Conservation (phyloP, 2,888 invertebrate species). For the Nymphalis urticae region DNA sequence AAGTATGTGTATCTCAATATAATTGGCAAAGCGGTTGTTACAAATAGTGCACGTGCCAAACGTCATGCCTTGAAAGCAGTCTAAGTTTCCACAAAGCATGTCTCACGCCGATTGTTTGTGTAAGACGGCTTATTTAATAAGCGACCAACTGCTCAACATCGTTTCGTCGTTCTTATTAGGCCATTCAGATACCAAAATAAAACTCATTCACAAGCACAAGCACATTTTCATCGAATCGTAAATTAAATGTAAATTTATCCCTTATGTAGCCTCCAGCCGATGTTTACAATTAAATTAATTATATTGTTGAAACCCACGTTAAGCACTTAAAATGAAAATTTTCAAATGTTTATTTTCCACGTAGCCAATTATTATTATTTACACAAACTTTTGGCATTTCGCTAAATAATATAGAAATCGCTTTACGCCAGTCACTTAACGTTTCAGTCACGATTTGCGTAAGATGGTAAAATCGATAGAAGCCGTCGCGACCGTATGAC, state of each 20-base stretch:
- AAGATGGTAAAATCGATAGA: constrained; percentile 70
- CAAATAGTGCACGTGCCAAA: constrained; percentile 31
- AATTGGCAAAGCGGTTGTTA: constrained; percentile 6
- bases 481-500: constrained; percentile 68
- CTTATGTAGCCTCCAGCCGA: too few species aligned
- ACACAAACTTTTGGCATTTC: neutral
- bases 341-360: too few species aligned
- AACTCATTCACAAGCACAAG: too few species aligned
- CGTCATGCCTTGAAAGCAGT: constrained; percentile 37
- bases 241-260: too few species aligned
- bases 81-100: constrained; percentile 36
- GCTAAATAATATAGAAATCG: constrained; percentile 10
- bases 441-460: constrained; percentile 51
- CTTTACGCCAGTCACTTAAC: constrained; percentile 15
- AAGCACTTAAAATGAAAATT: too few species aligned
- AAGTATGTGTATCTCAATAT: neutral
- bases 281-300: too few species aligned
- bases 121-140: constrained; percentile 5
- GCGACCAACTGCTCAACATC: neutral
- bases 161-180: too few species aligned
- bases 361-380: neutral
- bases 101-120: constrained; percentile 27
- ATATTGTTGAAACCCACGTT: too few species aligned
- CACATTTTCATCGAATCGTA: too few species aligned
- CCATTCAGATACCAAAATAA: too few species aligned